Percentiles rank a stretch among this genome's conserved stretches.
These are phyloP conservation scores for Eubasilissa splendida DNA, from an alignment of 2,888 invertebrate genomes.

Conservation along the genomic window DNA sequence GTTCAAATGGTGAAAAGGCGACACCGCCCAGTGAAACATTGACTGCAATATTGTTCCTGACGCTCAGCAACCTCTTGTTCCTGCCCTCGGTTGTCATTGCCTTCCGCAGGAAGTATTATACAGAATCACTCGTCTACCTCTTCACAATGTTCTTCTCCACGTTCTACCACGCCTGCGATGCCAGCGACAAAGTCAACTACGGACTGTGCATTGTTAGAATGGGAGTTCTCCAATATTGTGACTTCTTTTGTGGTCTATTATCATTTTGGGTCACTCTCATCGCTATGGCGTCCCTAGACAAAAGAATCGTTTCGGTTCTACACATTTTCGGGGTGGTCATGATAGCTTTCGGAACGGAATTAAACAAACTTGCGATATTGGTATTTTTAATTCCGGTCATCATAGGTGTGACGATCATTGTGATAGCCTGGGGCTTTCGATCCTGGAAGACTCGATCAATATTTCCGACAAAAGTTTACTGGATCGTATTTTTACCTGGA, in stretches of 20 bases:
- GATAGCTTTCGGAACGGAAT: slow-evolving; percentile 85
- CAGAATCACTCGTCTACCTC: slow-evolving; percentile 86
- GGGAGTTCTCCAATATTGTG: slow-evolving; percentile 87
- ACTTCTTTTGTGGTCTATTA: slow-evolving; percentile 89
- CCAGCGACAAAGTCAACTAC: slow-evolving; percentile 79
- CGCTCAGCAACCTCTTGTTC: slow-evolving; percentile 88
- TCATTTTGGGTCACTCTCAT: slow-evolving; percentile 92
- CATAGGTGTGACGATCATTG: slow-evolving; percentile 78
- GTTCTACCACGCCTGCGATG: slow-evolving; percentile 94
- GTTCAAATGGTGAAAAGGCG: slow-evolving; percentile 84
- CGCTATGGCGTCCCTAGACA: slow-evolving; percentile 84
- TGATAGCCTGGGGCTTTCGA: slow-evolving; percentile 81
- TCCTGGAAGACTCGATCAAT: slow-evolving; percentile 73
- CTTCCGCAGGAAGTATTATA: slow-evolving; percentile 80
- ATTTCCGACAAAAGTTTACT: slow-evolving; percentile 78
- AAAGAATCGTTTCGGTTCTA: slow-evolving; percentile 74
- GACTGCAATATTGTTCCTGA: slow-evolving; percentile 80
- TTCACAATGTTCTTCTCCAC: slow-evolving; percentile 90
- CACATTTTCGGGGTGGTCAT: slow-evolving; percentile 85
- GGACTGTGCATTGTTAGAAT: slow-evolving; percentile 84
- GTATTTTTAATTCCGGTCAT: slow-evolving; percentile 84
- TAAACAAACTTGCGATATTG: slow-evolving; percentile 86
- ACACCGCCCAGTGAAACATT: slow-evolving; percentile 78
- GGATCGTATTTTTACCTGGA: slow-evolving; percentile 76
- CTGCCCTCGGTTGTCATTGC: slow-evolving; percentile 84